Conservation (phyloP, 2,113 vertebrate species). For the Caretta caretta region DNA sequence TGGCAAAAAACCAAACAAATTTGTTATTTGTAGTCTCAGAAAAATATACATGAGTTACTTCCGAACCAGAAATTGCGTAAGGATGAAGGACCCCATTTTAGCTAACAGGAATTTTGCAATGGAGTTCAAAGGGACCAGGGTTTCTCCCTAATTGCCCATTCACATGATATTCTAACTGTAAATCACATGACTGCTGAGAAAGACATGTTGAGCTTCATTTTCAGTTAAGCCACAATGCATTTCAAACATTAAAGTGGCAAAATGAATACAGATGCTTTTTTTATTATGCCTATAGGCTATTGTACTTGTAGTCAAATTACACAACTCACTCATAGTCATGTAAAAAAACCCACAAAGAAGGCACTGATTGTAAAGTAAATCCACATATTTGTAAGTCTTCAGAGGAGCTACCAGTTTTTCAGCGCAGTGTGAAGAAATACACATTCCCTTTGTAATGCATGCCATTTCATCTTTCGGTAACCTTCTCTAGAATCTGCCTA, state of each 20-base stretch:
- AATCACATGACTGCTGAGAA: not conserved
- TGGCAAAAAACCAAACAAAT: not conserved
- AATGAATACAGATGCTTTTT: not conserved
- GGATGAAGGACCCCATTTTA: not conserved
- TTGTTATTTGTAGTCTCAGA: not conserved
- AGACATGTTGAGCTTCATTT: not conserved
- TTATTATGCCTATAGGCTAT: not conserved
- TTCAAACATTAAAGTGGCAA: not conserved
- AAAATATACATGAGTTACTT: not conserved
- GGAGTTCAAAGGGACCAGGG: not conserved
- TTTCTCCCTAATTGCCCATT: not conserved
- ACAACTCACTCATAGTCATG: accelerated
- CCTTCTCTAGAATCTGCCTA: not conserved
- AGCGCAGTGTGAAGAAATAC: not conserved
- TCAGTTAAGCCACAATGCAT: not conserved
- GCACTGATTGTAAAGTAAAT: not conserved
- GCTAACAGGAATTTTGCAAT: not conserved
- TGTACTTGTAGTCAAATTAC: not conserved
- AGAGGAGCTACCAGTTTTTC: not conserved
- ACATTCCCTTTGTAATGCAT: not conserved
- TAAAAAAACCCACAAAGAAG: not conserved
- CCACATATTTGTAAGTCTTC: not conserved
- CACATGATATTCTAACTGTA: not conserved
- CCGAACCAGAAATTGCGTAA: not conserved
- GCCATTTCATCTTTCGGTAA: not conserved